Percentiles rank a stretch among this genome's conserved stretches.
Conservation (phyloP, 2,113 vertebrate genomes). For the Ranitomeya variabilis region DNA sequence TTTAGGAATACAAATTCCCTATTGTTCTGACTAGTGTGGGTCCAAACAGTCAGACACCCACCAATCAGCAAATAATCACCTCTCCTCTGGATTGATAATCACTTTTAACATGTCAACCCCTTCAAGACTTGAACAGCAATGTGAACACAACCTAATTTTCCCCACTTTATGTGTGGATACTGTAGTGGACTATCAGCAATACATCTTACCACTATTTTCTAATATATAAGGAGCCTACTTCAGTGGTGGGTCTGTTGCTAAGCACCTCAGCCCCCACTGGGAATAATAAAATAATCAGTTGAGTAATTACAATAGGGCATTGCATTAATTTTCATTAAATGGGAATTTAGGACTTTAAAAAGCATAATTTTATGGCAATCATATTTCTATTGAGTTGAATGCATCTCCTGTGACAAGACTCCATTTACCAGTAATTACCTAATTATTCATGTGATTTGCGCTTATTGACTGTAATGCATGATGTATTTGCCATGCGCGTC, state of each 20-base stretch:
- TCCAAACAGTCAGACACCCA: too few relatives aligned
- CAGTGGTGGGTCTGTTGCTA: too few relatives aligned
- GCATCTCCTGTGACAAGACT: neutral
- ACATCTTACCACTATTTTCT: too few relatives aligned
- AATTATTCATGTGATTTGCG: slow-evolving; percentile 2
- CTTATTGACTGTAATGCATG: neutral
- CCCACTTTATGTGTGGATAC: too few relatives aligned
- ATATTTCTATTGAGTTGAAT: neutral
- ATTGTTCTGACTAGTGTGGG: too few relatives aligned
- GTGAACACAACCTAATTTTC: neutral
- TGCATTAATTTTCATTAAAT: neutral
- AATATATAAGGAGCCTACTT: too few relatives aligned
- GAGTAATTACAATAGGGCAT: neutral
- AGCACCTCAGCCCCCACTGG: neutral
- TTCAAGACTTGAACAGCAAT: neutral
- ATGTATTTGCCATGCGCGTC: neutral
- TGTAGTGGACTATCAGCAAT: neutral
- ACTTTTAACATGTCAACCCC: too few relatives aligned
- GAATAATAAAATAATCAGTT: neutral
- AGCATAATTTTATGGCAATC: neutral
- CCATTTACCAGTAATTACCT: neutral
- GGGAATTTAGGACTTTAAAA: neutral
- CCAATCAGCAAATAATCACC: too few relatives aligned
- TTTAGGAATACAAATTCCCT: too few relatives aligned
- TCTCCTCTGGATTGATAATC: too few relatives aligned